Evolutionary conservation across 1,140 invertebrate species (phyloP), one percentile per base, ranked within the genome.

Genomic region (Centruroides vittatus): DNA sequence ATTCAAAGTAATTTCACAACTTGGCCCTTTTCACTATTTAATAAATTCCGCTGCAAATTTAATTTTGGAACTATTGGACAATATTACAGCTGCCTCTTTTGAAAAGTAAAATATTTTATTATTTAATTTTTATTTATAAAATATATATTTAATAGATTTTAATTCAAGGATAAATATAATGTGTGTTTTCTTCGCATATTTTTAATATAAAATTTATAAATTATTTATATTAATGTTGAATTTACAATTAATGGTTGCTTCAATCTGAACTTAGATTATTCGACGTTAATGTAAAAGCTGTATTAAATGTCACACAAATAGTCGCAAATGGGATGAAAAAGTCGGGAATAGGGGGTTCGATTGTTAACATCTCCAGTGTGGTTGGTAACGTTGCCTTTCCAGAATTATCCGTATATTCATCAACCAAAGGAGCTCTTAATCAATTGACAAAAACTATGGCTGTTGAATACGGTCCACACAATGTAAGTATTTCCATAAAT

Each of bases 301-400:
- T 41, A 8, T 41, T 41, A 8, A 41, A 41, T 41, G 8, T 41
- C 41, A 6, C 41, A 41, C 41, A 76, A 73, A 67, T 74, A 63
- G 81, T 89, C 58, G 82, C 83, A 36, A 78, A 81, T 67, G 77
- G 81, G 66, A 84, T 92, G 82, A 80, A 89, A 23, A 74, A 82
- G 55, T 78, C 84, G 36, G 60, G 65, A 68, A 74, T 74, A 50
- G 78, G 79, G 50, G 88, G 91, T 46, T 78, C 83, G 52, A 92
- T 97, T 66, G 92, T 96, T 0, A 94, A 95, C 70, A 72, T 95
- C 11, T 95, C 91, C 1, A 93, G 89, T n/a, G 82, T 89, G 70
- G 86, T 71, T 55, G 63, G 56, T 35, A 58, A 79, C 65, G 79
- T 78, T 46, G 89, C 86, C 10, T 70, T 93, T 10, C 71, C 74